phyloP scores from a whole-genome alignment of 2,888 invertebrate genomes.

The Lycia hirtaria region DNA sequence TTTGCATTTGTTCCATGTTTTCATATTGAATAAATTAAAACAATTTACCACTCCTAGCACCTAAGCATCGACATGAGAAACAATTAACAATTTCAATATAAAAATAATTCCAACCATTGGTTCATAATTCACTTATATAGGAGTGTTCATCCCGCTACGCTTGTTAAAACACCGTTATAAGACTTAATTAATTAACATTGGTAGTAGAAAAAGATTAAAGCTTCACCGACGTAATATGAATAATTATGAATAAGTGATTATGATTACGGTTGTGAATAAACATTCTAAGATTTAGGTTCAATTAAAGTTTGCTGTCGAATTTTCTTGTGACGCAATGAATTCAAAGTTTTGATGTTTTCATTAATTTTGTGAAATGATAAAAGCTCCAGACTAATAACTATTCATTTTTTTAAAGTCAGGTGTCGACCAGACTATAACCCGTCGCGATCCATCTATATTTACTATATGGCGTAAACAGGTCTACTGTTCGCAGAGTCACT shows the following conservation, averaged over 20 bases:
- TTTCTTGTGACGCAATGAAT: background rate
- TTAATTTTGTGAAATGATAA: background rate
- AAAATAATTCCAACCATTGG: conserved; percentile 10
- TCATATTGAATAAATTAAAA: too few species aligned
- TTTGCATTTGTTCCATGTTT: too few species aligned
- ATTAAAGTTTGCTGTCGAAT: conserved; percentile 17
- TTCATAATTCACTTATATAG: conserved; percentile 17
- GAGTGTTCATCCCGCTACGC: conserved; percentile 35
- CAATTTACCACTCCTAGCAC: too few species aligned
- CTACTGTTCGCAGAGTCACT: too few species aligned
- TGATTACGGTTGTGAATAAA: conserved; percentile 23
- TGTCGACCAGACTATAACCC: too few species aligned
- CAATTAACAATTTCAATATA: background rate
- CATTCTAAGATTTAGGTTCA: conserved; percentile 18
- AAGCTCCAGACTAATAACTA: too few species aligned
- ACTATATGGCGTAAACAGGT: too few species aligned
- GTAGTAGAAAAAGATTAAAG: conserved; percentile 29
- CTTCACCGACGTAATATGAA: conserved; percentile 20
- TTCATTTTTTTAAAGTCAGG: too few species aligned
- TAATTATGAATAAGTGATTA: conserved; percentile 15
- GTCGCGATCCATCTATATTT: too few species aligned
- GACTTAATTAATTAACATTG: conserved; percentile 28
- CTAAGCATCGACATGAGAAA: too few species aligned
- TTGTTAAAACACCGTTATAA: conserved; percentile 31
- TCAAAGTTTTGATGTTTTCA: background rate